Evolutionary conservation across 2,888 invertebrate species (phyloP).

Genomic region (Dicranocentrus wangi): DNA sequence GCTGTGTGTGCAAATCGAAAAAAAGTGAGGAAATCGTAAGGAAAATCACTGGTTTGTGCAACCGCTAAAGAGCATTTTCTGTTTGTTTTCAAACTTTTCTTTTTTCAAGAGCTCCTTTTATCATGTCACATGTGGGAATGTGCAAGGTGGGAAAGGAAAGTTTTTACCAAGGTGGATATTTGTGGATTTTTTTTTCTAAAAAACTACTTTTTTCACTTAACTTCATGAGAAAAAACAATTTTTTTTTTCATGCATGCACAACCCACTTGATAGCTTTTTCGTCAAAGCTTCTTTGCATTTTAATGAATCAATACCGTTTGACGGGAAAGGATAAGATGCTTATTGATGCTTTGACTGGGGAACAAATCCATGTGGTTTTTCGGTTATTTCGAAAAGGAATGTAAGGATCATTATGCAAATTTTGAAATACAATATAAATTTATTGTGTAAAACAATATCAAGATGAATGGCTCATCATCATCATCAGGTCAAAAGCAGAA

Average conservation of each 20-base stretch:
- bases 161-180: slow-evolving; percentile 15
- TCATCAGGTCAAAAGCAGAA: slow-evolving; percentile 49
- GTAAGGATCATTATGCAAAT: slow-evolving; percentile 31
- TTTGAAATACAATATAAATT: slow-evolving; percentile 17
- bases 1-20: no score
- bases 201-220: slow-evolving; percentile 5
- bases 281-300: slow-evolving; percentile 21
- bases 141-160: slow-evolving; percentile 46
- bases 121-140: slow-evolving; percentile 38
- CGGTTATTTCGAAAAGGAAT: no score
- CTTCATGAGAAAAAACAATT: slow-evolving; percentile 7
- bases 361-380: no score
- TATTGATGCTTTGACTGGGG: no score
- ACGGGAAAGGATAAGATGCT: slow-evolving; percentile 31
- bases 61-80: slow-evolving; percentile 31
- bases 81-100: slow-evolving; percentile 1
- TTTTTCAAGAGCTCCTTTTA: slow-evolving; percentile 13
- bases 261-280: neutral
- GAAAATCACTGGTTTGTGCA: slow-evolving; percentile 46
- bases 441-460: slow-evolving; percentile 12
- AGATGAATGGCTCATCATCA: slow-evolving; percentile 44
- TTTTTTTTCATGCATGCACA: neutral
- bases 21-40: slow-evolving; percentile 41
- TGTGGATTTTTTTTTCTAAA: slow-evolving; percentile 42
- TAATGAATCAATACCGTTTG: slow-evolving; percentile 46